A percentile compares a stretch with the other conserved stretches of the same genome.
Conservation (phyloP, 2,113 vertebrate genomes). For the Eulemur macaco region DNA sequence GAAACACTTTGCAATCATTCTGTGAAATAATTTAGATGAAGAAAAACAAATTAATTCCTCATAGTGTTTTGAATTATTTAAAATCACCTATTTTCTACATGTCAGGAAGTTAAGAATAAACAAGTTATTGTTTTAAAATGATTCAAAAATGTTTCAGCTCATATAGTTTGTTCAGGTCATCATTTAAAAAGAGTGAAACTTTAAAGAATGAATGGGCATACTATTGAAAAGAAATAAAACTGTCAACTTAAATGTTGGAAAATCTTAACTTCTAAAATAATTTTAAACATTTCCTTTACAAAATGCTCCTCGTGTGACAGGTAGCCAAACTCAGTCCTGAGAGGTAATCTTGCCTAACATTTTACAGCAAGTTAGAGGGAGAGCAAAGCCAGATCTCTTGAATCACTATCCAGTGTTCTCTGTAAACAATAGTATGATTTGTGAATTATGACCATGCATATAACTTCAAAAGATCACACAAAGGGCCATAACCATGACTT, state of each 20-base stretch:
- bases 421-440: not conserved
- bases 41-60: slow-evolving; percentile 22
- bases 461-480: not conserved
- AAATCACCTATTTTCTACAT: not conserved
- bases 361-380: not conserved
- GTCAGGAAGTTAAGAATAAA: not conserved
- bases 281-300: not conserved
- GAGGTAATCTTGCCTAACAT: not conserved
- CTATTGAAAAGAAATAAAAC: not conserved
- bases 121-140: not conserved
- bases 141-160: not conserved
- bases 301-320: not conserved
- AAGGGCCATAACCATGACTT: not conserved
- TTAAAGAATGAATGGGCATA: not conserved
- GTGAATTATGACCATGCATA: not conserved
- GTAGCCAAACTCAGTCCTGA: not conserved
- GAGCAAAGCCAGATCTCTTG: not conserved
- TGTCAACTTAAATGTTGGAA: not conserved
- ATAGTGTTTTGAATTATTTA: slow-evolving; percentile 29
- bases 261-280: not conserved
- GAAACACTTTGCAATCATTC: not conserved
- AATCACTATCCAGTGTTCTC: not conserved
- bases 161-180: not conserved
- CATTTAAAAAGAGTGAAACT: not conserved
- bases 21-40: not conserved